Evolutionary conservation across 2,888 invertebrate genomes (phyloP), one percentile per base, ranked within the genome.

Genomic region (Leptothorax acervorum): DNA sequence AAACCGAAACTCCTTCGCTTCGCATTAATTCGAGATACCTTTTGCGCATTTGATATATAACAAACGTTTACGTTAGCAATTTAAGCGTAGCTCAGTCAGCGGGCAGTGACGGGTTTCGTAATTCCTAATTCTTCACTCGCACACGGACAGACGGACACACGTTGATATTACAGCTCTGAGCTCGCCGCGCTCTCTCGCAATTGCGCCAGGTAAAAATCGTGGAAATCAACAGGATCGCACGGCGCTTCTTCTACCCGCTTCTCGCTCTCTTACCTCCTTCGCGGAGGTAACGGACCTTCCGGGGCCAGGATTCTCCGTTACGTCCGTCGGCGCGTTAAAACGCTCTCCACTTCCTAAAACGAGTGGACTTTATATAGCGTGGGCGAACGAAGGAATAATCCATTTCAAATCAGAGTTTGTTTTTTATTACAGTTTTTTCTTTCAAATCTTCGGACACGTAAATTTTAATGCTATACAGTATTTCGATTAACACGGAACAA

Each of bases 241-340:
- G 9, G 31, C 35, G 31, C 78, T 66, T 75, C 51, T 76, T 68
- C 39, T 39, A 11, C 12, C 23, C 23, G 23, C 74, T 35, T 35
- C 35, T 66, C 66, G 45, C 62, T 66, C 55, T 55, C 42, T 45
- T 51, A 63, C 66, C 55, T 66, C 39, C 66, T 66, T 51, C 68
- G 68, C 75, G 28, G 39, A 76, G 75, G 75, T 83, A 83, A 83
- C 82, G 75, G 82, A 57, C 35, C 75, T 75, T 75, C 39, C 51
- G 48, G 48, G 62, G 23, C 42, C 18, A 60, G 82, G 79, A 76
- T 65, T 53, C 66, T 83, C 84, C 87, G 87, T 87, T 88, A 83
- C 71, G 79, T 71, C 65, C 35, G 76, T 76, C 81, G 39, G 83
- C 74, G 78, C 78, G 68, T 81, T 84, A 39, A 82, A 84, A 85